A percentile compares a stretch with the other conserved stretches of the same genome.
These are phyloP conservation scores for Takifugu flavidus DNA, from an alignment of 2,113 vertebrate species.

Conservation along the genomic window DNA sequence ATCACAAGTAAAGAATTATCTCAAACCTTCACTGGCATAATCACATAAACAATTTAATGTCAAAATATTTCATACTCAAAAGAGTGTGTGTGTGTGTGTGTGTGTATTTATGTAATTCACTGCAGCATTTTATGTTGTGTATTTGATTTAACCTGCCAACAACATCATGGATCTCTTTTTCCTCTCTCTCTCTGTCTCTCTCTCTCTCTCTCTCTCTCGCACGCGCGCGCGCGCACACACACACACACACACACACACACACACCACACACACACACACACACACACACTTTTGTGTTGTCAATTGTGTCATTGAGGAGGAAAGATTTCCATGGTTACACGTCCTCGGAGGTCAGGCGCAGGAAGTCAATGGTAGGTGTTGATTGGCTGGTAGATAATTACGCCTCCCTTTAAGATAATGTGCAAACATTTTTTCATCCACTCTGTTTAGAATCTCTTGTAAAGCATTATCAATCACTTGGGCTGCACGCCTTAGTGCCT, in stretches of 20 bases:
- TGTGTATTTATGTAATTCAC: neutral
- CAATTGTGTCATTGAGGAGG: conserved; percentile 32
- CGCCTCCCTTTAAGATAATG: conserved; percentile 67
- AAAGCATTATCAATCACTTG: conserved; percentile 58
- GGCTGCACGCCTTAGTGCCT: conserved; percentile 41
- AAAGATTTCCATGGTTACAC: conserved; percentile 74
- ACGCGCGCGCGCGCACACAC: neutral
- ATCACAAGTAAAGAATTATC: too few species aligned
- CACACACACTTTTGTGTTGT: conserved; percentile 30
- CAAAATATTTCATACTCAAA: too few species aligned
- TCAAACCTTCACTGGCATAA: too few species aligned
- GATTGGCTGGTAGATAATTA: conserved; percentile 74
- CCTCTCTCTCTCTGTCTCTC: conserved; percentile 29
- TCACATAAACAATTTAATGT: too few species aligned
- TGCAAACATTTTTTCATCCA: conserved; percentile 48
- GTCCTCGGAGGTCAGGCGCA: conserved; percentile 71
- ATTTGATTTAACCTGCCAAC: conserved; percentile 45
- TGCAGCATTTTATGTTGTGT: conserved; percentile 18
- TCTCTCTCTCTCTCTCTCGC: neutral
- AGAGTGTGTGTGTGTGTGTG: neutral
- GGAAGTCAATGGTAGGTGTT: conserved; percentile 59
- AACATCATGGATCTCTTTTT: conserved; percentile 40
- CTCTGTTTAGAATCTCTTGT: conserved; percentile 53
- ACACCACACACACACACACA: conserved; percentile 20
- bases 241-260: conserved; percentile 22